A percentile compares a stretch with the other conserved stretches of the same genome.
phyloP scores from a whole-genome alignment of 2,113 vertebrate species.

The Agelaius phoeniceus region DNA sequence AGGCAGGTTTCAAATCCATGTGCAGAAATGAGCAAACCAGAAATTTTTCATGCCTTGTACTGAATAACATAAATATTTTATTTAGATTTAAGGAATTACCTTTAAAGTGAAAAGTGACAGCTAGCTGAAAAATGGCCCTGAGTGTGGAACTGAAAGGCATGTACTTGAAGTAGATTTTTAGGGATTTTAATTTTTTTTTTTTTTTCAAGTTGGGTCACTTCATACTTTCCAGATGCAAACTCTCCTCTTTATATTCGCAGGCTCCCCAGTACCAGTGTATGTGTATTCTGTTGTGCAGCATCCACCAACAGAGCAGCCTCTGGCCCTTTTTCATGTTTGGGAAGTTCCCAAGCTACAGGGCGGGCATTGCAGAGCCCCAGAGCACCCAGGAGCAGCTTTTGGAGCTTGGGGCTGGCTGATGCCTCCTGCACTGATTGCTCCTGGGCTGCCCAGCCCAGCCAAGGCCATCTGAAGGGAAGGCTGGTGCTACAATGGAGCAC shows the following conservation, averaged over 20 bases:
- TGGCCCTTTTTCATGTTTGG: accelerated
- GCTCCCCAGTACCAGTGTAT: background rate
- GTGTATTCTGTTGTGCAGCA: accelerated
- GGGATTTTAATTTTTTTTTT: background rate
- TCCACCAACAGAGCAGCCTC: background rate
- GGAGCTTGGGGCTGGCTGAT: accelerated
- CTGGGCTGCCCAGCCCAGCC: background rate
- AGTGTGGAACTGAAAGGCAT: conserved; percentile 32
- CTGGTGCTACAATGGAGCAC: background rate
- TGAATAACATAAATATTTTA: conserved; percentile 67
- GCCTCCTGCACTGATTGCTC: background rate
- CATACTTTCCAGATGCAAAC: background rate
- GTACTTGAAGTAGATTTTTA: conserved; percentile 5
- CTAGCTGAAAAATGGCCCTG: conserved; percentile 31
- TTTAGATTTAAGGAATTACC: conserved; percentile 51
- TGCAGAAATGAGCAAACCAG: conserved; percentile 30
- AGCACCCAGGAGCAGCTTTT: background rate
- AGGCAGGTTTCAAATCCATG: background rate
- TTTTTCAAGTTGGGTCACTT: background rate
- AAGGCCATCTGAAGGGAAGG: background rate
- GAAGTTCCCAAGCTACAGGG: background rate
- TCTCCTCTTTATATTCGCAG: background rate
- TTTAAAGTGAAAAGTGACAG: conserved; percentile 65
- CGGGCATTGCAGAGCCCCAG: accelerated
- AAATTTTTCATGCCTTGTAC: conserved; percentile 20